A percentile compares a stretch with the other conserved stretches of the same genome.
Conservation (phyloP, 1,140 invertebrate species). For the Euwallacea fornicatus region DNA sequence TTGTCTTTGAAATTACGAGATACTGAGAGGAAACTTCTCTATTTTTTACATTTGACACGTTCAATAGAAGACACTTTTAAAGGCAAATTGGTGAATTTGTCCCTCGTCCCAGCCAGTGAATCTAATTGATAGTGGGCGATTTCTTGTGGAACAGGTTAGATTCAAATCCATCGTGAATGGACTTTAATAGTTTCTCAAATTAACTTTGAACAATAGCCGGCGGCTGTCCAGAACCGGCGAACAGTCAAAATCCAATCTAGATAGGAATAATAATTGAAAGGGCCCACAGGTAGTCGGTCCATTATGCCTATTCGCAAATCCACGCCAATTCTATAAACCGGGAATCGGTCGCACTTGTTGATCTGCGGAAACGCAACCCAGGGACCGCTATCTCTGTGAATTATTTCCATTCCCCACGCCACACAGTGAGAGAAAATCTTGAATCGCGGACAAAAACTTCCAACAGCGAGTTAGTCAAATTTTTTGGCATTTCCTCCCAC, state of each 20-base stretch:
- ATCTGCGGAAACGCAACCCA: conserved; percentile 6
- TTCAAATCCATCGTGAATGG: no score
- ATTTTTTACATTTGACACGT: no score
- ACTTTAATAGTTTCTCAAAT: not conserved
- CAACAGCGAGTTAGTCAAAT: no score
- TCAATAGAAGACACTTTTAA: no score
- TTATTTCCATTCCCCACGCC: conserved; percentile 24
- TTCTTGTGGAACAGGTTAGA: not conserved
- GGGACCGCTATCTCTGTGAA: conserved; percentile 21
- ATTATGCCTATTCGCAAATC: conserved; percentile 41
- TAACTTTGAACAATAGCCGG: not conserved
- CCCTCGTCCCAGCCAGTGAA: no score
- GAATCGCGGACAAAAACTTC: not conserved
- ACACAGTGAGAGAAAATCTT: not conserved
- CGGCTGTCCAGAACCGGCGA: not conserved
- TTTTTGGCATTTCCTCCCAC: not conserved
- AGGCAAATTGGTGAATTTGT: no score
- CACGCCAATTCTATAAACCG: conserved; percentile 39
- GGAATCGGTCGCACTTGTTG: conserved; percentile 39
- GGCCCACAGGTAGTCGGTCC: conserved; percentile 42
- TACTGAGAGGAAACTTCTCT: no score
- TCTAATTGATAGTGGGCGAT: no score
- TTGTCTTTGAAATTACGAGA: no score
- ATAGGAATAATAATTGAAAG: conserved; percentile 16
- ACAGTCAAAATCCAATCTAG: conserved; percentile 22